phyloP scores from a whole-genome alignment of 2,888 invertebrate species.

The Apoderus coryli region DNA sequence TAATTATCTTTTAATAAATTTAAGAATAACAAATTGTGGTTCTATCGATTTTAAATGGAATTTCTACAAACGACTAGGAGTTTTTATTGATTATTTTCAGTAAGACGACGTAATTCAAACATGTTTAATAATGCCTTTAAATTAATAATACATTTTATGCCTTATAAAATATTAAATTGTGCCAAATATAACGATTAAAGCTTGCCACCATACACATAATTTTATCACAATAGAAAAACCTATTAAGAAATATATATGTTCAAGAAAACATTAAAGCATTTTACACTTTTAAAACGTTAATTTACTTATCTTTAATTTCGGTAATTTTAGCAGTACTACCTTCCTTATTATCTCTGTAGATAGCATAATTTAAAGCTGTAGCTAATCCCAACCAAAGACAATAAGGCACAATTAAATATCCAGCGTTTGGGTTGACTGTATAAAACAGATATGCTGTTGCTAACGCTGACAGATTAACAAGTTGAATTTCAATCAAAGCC shows the following conservation, averaged over 20 bases:
- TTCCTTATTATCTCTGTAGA: conserved; percentile 46
- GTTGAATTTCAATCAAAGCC: conserved; percentile 46
- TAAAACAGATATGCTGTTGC: conserved; percentile 45
- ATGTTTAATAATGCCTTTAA: too few species aligned
- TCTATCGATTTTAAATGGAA: too few species aligned
- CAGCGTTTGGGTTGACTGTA: conserved; percentile 47
- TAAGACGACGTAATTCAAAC: too few species aligned
- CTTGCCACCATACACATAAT: background rate
- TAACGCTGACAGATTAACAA: conserved; percentile 42
- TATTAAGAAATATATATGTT: background rate
- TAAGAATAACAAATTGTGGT: too few species aligned
- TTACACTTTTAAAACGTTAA: too few species aligned
- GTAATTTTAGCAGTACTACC: conserved; percentile 19
- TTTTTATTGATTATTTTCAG: too few species aligned
- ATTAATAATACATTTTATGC: background rate
- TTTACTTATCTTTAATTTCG: conserved; percentile 20
- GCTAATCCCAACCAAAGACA: conserved; percentile 60
- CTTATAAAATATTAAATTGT: background rate
- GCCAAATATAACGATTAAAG: background rate
- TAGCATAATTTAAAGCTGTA: conserved; percentile 47
- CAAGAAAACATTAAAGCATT: too few species aligned
- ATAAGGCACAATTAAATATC: conserved; percentile 58
- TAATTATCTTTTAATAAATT: too few species aligned
- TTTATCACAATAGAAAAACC: background rate
- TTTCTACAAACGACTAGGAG: too few species aligned